Base-by-base conservation (phyloP, 92 coral and sea anemone species). In the Heliopora coerulea region DNA sequence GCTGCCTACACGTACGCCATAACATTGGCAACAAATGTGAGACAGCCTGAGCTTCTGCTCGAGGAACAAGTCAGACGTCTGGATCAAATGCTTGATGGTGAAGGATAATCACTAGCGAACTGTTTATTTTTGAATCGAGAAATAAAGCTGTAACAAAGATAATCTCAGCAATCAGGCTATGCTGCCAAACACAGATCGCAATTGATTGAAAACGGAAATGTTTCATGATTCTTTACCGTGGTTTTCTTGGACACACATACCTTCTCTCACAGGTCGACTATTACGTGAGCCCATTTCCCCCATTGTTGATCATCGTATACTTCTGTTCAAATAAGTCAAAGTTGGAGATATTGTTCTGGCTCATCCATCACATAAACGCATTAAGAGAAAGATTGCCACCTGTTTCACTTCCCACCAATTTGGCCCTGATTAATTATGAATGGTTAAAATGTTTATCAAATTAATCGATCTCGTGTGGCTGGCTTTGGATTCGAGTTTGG, bases 201-300 rank as follows among this genome's bases (percentile, higher is more conserved):
- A 33, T 63, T 64, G 24, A n/a, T n/a, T n/a, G n/a, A n/a, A n/a
- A n/a, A n/a, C n/a, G n/a, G n/a, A n/a, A n/a, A n/a, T n/a, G n/a
- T n/a, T n/a, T n/a, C n/a, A n/a, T n/a, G n/a, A n/a, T n/a, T n/a
- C n/a, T n/a, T n/a, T n/a, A n/a, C n/a, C 52, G 11, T 15, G 32
- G 25, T 37, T 39, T 64, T 33, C 12, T 65, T 52, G 21, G 26
- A 41, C 72, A 54, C 26, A 65, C 54, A 6, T 49, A 67, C 74
- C 74, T 67, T 67, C 74, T 23, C 24, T 58, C 58, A 67, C 48
- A 1, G 59, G 25, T 67, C 74, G 74, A 49, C 74, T 67, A 44
- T 44, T 44, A 34, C 59, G 49, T 67, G 74, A 25, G 8, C 74
- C 74, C 74, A 67, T 67, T 67, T 67, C 48, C 25, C 74, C 74